Evolutionary conservation across 2,888 invertebrate species (phyloP), one percentile per base, ranked within the genome.

Genomic region (Resseliella maxima): DNA sequence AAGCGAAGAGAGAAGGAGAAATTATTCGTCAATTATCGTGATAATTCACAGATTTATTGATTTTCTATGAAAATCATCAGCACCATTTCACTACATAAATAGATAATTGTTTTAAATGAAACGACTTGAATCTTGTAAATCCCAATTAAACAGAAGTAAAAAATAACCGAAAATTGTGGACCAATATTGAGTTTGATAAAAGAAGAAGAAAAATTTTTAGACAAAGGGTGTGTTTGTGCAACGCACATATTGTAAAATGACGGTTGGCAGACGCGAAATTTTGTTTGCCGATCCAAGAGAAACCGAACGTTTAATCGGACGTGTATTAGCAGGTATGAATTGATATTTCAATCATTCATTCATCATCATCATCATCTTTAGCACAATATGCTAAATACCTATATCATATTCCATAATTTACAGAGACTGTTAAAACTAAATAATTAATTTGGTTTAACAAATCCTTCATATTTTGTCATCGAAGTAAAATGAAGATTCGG

Each of bases 251-350:
- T 86, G 18, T 12, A 89, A 88, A 87, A 91, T 91, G 91, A 91
- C 91, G 81, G 90, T 91, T 88, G 90, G 90, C 86, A 90, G 90
- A 87, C 89, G 90, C 46, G 91, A 91, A 88, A 90, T 91, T 89
- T 89, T 91, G 36, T 91, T 91, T 88, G 86, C 64, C 50, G 87
- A 87, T 54, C 86, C 86, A 41, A 85, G 86, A 27, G 86, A 86
- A 85, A 90, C 90, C 46, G 90, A 91, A 88, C 90, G 90, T 87
- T 89, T 91, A 86, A 91, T 91, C 88, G 91, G 90, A 85, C 89
- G 91, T 86, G 90, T 91, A 54, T 87, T 91, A 88, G 91, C 91
- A 89, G 91, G 91, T 91, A 88, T 50, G 46, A 50, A 18, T 2
- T 2, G 18, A 15, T n/a, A n/a, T 41, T 64, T 64, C 21, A n/a